Evolutionary conservation across 2,113 vertebrate genomes (phyloP).

Genomic region (Sinocyclocheilus anshuiensis): DNA sequence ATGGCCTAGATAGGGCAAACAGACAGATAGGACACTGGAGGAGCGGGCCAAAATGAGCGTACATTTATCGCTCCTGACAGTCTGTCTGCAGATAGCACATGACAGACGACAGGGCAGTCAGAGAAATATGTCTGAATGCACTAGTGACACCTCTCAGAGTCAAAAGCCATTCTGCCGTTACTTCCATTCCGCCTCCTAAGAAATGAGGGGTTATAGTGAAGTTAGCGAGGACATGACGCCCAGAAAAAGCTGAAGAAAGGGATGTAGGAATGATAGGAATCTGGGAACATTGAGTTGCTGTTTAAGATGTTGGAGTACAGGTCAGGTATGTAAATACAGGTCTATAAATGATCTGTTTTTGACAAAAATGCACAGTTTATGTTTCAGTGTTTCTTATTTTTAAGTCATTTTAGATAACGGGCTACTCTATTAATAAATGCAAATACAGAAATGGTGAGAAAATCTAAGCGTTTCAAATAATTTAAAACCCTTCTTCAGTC

Average conservation of each 20-base stretch:
- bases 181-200: slow-evolving; percentile 39
- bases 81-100: slow-evolving; percentile 56
- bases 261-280: slow-evolving; percentile 7
- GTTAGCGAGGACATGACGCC: background rate
- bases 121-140: slow-evolving; percentile 43
- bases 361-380: background rate
- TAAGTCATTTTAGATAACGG: background rate
- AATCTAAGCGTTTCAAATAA: background rate
- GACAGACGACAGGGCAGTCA: slow-evolving; percentile 45
- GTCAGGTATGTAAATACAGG: background rate
- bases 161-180: slow-evolving; percentile 32
- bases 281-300: background rate
- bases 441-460: background rate
- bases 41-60: slow-evolving; percentile 36
- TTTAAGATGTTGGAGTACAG: background rate
- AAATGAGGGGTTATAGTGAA: slow-evolving; percentile 13
- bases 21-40: slow-evolving; percentile 43
- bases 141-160: slow-evolving; percentile 43
- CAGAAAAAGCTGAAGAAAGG: background rate
- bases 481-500: background rate
- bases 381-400: background rate
- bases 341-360: background rate
- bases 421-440: background rate
- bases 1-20: slow-evolving; percentile 48
- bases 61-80: slow-evolving; percentile 57